A percentile compares a stretch with the other conserved stretches of the same genome.
These are phyloP conservation scores for Emydocephalus ijimae DNA, from an alignment of 2,113 vertebrate species.

Conservation along the genomic window DNA sequence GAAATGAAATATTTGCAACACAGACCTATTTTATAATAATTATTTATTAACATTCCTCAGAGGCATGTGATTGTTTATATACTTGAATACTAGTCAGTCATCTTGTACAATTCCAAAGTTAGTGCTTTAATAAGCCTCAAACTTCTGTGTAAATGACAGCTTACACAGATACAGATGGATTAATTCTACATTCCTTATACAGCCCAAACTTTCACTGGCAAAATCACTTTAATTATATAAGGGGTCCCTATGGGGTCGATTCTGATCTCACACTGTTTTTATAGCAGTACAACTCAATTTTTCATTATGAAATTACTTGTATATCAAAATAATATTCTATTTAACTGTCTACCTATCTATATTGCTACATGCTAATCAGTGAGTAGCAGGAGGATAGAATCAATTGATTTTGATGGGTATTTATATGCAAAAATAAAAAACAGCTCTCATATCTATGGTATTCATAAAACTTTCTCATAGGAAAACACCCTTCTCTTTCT, in stretches of 20 bases:
- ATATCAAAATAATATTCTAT: slow-evolving; percentile 40
- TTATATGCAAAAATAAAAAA: slow-evolving; percentile 27
- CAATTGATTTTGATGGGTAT: slow-evolving; percentile 21
- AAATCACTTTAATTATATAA: slow-evolving; percentile 31
- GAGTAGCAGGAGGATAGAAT: slow-evolving; percentile 26
- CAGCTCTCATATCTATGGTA: background rate
- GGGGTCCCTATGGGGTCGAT: slow-evolving; percentile 14
- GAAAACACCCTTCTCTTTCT: slow-evolving; percentile 4
- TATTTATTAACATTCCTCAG: slow-evolving; percentile 35
- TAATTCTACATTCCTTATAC: slow-evolving; percentile 17
- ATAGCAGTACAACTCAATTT: slow-evolving; percentile 58
- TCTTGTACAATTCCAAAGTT: slow-evolving; percentile 13
- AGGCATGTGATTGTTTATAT: slow-evolving; percentile 15
- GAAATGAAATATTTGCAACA: slow-evolving; percentile 19
- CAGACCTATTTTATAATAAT: slow-evolving; percentile 26
- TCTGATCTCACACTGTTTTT: slow-evolving; percentile 45
- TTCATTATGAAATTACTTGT: slow-evolving; percentile 48
- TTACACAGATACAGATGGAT: slow-evolving; percentile 32
- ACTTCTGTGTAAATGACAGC: slow-evolving; percentile 36
- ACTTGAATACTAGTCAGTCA: background rate
- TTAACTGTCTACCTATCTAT: slow-evolving; percentile 18
- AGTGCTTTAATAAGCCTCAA: slow-evolving; percentile 7
- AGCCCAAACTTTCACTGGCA: slow-evolving; percentile 39
- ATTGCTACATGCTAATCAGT: background rate
- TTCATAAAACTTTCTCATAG: slow-evolving; percentile 30